phyloP scores from a whole-genome alignment of 2,797 vertebrate genomes.

The Hapalemur alaotrensis region DNA sequence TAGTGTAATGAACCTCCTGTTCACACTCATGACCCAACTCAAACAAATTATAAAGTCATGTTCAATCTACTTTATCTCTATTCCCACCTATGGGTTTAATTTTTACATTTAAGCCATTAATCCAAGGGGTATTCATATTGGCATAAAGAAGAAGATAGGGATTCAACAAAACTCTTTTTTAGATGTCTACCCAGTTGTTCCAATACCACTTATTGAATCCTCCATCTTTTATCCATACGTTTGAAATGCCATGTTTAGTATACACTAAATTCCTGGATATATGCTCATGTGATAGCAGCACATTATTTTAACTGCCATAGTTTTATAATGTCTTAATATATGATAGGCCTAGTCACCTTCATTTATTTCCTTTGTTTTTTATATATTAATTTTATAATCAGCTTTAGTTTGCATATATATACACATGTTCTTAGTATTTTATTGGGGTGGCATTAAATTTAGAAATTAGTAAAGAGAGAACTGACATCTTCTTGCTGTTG shows the following conservation, averaged over 20 bases:
- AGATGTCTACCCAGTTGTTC: background rate
- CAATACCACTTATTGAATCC: background rate
- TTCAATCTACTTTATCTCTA: background rate
- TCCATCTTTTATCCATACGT: background rate
- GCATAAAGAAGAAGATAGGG: background rate
- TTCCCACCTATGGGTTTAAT: background rate
- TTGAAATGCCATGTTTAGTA: background rate
- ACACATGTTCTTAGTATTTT: background rate
- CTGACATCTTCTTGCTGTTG: background rate
- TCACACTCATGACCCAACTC: background rate
- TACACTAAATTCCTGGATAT: background rate
- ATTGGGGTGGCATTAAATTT: background rate
- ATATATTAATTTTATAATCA: background rate
- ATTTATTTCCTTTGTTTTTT: conserved; percentile 14
- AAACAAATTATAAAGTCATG: background rate
- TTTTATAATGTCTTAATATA: background rate
- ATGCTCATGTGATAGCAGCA: background rate
- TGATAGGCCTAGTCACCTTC: background rate
- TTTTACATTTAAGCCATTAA: conserved; percentile 5
- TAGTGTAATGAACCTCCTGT: background rate
- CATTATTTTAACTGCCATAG: background rate
- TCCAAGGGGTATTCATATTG: background rate
- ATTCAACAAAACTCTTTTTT: conserved; percentile 11
- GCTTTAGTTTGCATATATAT: background rate
- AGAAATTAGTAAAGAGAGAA: background rate